phyloP scores from a whole-genome alignment of 2,113 vertebrate genomes.

The Chascanopsetta lugubris region DNA sequence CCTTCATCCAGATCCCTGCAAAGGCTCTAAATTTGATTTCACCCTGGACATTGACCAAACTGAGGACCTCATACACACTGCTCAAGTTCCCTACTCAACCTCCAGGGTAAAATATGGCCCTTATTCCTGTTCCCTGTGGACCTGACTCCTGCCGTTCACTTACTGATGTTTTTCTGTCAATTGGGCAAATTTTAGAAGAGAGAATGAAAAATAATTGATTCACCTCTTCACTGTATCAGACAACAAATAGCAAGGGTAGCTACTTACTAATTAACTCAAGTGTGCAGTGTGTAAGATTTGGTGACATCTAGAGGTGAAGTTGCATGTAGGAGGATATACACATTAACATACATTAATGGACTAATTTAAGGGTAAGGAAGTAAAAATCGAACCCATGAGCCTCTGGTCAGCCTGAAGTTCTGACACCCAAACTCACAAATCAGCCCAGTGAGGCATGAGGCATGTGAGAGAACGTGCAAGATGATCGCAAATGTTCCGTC shows the following conservation, averaged over 20 bases:
- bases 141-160: constrained; percentile 36
- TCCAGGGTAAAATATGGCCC: constrained; percentile 44
- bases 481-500: constrained; percentile 38
- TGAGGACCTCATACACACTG: constrained; percentile 37
- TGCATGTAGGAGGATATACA: no score
- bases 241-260: constrained; percentile 26
- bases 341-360: no score
- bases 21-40: constrained; percentile 70
- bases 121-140: constrained; percentile 44
- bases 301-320: no score
- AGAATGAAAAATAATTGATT: constrained; percentile 1
- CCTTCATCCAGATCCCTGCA: constrained; percentile 50
- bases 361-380: no score
- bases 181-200: not conserved
- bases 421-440: constrained; percentile 18
- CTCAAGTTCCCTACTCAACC: constrained; percentile 56
- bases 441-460: constrained; percentile 5
- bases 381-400: not conserved
- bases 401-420: constrained; percentile 1
- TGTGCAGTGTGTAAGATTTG: no score
- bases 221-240: not conserved
- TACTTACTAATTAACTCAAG: not conserved
- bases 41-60: constrained; percentile 54
- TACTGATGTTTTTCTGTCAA: constrained; percentile 2
- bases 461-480: constrained; percentile 38